Evolutionary conservation across 2,888 invertebrate species (phyloP).

Genomic region (Cyclophora albipunctata): DNA sequence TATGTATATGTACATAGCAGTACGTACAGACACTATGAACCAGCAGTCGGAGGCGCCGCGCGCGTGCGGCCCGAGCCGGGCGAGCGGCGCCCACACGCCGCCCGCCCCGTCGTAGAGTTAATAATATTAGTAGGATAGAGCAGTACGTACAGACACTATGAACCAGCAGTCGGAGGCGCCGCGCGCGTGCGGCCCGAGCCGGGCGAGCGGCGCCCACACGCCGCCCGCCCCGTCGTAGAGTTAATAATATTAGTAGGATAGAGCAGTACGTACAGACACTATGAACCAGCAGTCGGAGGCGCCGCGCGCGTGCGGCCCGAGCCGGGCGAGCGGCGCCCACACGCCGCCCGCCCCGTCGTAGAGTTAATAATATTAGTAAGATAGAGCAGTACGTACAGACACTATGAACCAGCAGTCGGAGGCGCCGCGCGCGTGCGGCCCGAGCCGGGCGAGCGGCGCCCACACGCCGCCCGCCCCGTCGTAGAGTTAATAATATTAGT

Average conservation of each 20-base stretch:
- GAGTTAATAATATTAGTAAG: too few species aligned
- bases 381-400: slow-evolving; percentile 67
- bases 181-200: slow-evolving; percentile 78
- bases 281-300: slow-evolving; percentile 64
- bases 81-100: slow-evolving; percentile 87
- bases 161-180: slow-evolving; percentile 65
- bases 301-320: slow-evolving; percentile 74
- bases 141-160: slow-evolving; percentile 71
- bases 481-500: too few species aligned
- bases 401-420: slow-evolving; percentile 66
- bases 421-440: slow-evolving; percentile 69
- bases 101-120: slow-evolving; percentile 81
- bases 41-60: slow-evolving; percentile 60
- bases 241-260: too few species aligned
- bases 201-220: slow-evolving; percentile 88
- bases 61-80: slow-evolving; percentile 80
- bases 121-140: too few species aligned
- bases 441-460: slow-evolving; percentile 87
- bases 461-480: slow-evolving; percentile 82
- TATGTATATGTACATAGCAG: too few species aligned
- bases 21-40: slow-evolving; percentile 75
- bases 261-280: slow-evolving; percentile 68
- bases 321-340: slow-evolving; percentile 90
- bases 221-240: slow-evolving; percentile 81
- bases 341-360: slow-evolving; percentile 79